phyloP scores from a whole-genome alignment of 2,888 invertebrate species.

The Doris montereyensis region DNA sequence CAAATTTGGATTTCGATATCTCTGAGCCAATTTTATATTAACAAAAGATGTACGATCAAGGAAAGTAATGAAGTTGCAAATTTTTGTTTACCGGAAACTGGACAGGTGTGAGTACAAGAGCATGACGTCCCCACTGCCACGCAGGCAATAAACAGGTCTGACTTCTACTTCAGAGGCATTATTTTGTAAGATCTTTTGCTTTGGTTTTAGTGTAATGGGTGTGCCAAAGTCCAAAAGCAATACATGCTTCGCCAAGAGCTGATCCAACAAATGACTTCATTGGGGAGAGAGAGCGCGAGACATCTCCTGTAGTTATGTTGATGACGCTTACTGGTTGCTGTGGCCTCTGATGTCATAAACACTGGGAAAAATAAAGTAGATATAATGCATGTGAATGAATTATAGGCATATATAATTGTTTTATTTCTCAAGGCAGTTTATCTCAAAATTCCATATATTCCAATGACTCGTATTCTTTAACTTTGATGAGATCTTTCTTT shows the following conservation, averaged over 20 bases:
- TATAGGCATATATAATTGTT: too few relatives aligned
- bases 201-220: conserved; percentile 66
- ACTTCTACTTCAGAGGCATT: conserved; percentile 47
- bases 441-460: too few relatives aligned
- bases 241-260: conserved; percentile 86
- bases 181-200: conserved; percentile 39
- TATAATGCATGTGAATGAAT: too few relatives aligned
- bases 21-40: too few relatives aligned
- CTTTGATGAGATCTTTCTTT: too few relatives aligned
- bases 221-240: conserved; percentile 89
- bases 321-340: conserved; percentile 62
- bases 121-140: conserved; percentile 86
- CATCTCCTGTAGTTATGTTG: conserved; percentile 49
- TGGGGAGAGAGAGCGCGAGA: conserved; percentile 49
- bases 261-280: conserved; percentile 73
- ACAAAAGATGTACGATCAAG: too few relatives aligned
- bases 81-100: conserved; percentile 40
- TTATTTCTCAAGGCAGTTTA: too few relatives aligned
- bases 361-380: conserved; percentile 50
- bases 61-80: too few relatives aligned
- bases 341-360: conserved; percentile 68
- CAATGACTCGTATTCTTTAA: too few relatives aligned
- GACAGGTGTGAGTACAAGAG: conserved; percentile 51
- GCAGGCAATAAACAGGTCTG: conserved; percentile 85
- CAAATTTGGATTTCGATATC: too few relatives aligned